Conservation (phyloP, 2,797 vertebrate species). For the Vipera ursinii region DNA sequence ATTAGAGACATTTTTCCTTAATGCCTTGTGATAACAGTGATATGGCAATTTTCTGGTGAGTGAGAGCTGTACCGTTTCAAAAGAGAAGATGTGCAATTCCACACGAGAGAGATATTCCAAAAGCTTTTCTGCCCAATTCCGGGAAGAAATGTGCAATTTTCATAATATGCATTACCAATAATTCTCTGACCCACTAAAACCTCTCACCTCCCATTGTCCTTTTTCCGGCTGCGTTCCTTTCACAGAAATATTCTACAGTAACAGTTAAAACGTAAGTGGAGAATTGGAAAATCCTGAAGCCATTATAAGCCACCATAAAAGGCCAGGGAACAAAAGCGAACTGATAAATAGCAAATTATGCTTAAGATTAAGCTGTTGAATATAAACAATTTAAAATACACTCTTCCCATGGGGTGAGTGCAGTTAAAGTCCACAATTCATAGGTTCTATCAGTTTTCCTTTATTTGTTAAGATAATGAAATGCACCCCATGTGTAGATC, state of each 20-base stretch:
- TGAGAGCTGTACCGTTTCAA: background rate
- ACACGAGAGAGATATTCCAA: background rate
- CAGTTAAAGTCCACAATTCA: conserved; percentile 56
- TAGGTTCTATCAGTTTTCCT: conserved; percentile 57
- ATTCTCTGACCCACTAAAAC: conserved; percentile 29
- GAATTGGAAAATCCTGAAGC: conserved; percentile 39
- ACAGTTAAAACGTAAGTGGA: conserved; percentile 24
- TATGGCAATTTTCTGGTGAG: conserved; percentile 25
- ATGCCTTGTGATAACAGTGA: background rate
- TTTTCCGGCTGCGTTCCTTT: conserved; percentile 49
- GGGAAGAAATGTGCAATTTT: conserved; percentile 29
- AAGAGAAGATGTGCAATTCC: conserved; percentile 20
- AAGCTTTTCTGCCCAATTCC: background rate
- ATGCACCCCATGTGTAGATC: conserved; percentile 58
- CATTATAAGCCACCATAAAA: conserved; percentile 63
- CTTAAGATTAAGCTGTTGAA: conserved; percentile 57
- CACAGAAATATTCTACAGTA: conserved; percentile 52
- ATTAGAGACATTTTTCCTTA: conserved; percentile 15
- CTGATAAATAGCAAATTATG: conserved; percentile 57
- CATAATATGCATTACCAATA: conserved; percentile 26
- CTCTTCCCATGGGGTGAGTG: conserved; percentile 47
- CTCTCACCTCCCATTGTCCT: conserved; percentile 33
- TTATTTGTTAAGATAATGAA: conserved; percentile 62
- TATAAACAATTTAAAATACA: conserved; percentile 63
- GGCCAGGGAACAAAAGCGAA: conserved; percentile 58